Conservation (phyloP, 2,888 invertebrate genomes). For the Uropetala carovei region DNA sequence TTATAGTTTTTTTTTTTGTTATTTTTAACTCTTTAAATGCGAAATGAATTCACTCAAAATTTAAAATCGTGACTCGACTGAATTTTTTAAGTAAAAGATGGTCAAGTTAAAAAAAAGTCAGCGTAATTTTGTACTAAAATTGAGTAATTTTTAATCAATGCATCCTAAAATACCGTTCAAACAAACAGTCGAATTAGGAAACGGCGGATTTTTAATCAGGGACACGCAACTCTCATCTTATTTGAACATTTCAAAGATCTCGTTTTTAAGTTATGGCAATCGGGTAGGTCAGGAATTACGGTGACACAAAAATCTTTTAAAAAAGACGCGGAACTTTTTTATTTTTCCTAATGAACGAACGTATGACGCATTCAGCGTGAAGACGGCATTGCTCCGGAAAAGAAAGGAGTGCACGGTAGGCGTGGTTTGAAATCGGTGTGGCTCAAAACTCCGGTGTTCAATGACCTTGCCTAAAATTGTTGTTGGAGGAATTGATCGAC, state of each 20-base stretch:
- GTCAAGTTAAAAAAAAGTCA: no score
- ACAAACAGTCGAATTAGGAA: no score
- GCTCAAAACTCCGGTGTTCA: conserved; percentile 34
- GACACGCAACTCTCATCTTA: neutral
- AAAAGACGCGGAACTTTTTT: neutral
- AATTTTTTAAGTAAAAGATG: no score
- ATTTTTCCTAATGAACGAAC: conserved; percentile 19
- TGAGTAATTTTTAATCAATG: no score
- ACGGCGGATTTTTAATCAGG: neutral
- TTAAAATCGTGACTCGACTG: no score
- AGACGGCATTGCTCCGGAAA: neutral
- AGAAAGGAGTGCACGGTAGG: conserved; percentile 6
- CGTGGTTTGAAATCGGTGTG: conserved; percentile 23
- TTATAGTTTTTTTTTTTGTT: no score
- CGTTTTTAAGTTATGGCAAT: neutral
- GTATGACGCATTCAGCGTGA: conserved; percentile 7
- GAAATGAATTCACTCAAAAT: no score
- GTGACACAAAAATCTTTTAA: neutral
- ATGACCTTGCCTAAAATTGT: conserved; percentile 63
- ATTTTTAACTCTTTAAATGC: no score
- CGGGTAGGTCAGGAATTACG: conserved; percentile 28
- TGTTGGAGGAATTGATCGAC: conserved; percentile 63
- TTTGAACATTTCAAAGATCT: neutral
- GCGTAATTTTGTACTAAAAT: no score
- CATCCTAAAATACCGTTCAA: no score